Evolutionary conservation across 2,113 vertebrate species (phyloP), one percentile per base, ranked within the genome.

Genomic region (Caloenas nicobarica): DNA sequence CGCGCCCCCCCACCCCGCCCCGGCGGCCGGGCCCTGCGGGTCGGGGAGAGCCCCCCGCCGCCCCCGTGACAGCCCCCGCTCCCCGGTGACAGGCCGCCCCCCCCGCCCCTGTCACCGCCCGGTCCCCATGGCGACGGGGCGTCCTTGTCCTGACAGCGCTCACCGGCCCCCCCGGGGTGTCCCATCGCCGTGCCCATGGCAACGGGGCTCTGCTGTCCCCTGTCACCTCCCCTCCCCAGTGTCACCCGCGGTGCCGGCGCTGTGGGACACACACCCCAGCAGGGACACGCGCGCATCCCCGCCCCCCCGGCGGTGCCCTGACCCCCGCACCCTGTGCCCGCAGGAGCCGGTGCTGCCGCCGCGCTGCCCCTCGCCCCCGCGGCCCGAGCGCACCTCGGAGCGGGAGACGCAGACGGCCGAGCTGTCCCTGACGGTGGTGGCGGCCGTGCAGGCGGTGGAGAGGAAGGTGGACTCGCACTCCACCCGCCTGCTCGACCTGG

Each of bases 381-480:
- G 61, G 26, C 64, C 96, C 42, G 95, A 97, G 26, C 97, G 94
- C 66, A 95, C 92, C 8, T 82, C 88, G 5, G 98, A 98, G 72
- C 94, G 96, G 42, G 97, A 94, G 81, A 92, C 97, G 0, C 97
- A 97, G 93, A 96, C 97, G 5, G 86, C 97, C 0, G 98, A 98
- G 94, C 90, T 98, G 77, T 97, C 98, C 2, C 96, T 98, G 13
- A 97, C 98, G 0, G 93, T 98, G 73, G 96, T 97, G 86, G 96
- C 98, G 0, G 97, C 97, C 2, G 90, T 97, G 36, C 97, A 98
- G 93, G 97, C 98, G 0, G 94, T 98, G 92, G 98, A 98, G 82
- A 92, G 95, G 53, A 98, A 97, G 86, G 91, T 98, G 97, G 98
- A 98, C 29, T 87, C 97, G 10, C 98, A 98, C 7, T 96, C 98